Conservation (phyloP, 2,888 invertebrate genomes). For the Drosophila cognata region DNA sequence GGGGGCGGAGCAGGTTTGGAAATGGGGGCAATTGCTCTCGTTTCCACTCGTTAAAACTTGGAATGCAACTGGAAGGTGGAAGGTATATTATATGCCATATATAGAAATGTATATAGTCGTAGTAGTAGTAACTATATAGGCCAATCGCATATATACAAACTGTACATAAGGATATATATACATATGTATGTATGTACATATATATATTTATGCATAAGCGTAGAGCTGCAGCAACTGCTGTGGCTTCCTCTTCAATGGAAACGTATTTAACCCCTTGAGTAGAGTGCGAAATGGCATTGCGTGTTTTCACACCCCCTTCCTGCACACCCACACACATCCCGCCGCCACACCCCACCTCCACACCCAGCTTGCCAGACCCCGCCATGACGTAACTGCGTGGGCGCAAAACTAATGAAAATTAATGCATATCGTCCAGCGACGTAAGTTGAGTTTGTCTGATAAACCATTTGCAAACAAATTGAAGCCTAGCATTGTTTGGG, state of each 20-base stretch:
- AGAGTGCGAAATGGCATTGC: constrained; percentile 26
- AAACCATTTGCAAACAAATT: constrained; percentile 45
- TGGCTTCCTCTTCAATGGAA: constrained; percentile 53
- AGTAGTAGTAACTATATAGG: constrained; percentile 54
- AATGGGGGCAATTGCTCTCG: constrained; percentile 32
- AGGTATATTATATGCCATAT: constrained; percentile 31
- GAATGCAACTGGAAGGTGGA: constrained; percentile 68
- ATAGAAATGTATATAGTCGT: constrained; percentile 9
- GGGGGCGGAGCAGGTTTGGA: not conserved
- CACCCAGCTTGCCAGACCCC: not conserved
- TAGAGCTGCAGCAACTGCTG: constrained; percentile 30
- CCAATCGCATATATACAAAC: constrained; percentile 64
- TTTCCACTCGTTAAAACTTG: constrained; percentile 47
- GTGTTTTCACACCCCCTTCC: constrained; percentile 3
- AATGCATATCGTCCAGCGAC: constrained; percentile 46
- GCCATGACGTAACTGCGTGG: constrained; percentile 35
- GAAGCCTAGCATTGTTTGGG: constrained; percentile 45
- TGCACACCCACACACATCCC: not conserved
- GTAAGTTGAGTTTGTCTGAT: constrained; percentile 13
- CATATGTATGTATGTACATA: constrained; percentile 2
- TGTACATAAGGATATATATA: constrained; percentile 4
- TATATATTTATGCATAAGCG: constrained; percentile 5
- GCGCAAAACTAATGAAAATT: constrained; percentile 56
- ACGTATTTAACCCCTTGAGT: constrained; percentile 35
- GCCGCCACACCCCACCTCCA: not conserved